Percentiles rank a stretch among this genome's conserved stretches.
Evolutionary conservation across 30 jellyfish, hydroid and myxozoan genomes (phyloP).

Genomic region (Aurelia sp.): DNA sequence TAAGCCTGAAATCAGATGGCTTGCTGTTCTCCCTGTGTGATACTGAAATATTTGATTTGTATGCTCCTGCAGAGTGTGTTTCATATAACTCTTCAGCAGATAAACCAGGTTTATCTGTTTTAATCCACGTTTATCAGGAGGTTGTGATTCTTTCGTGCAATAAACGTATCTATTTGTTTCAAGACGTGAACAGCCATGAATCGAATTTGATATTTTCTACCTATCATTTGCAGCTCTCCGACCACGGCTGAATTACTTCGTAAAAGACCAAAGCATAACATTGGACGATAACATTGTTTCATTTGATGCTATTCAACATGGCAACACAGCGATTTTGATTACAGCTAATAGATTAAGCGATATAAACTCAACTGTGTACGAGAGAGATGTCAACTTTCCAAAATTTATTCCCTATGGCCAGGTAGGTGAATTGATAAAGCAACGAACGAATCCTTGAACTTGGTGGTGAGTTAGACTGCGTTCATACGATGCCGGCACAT

Average conservation of each 20-base stretch:
- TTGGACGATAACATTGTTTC: constrained; percentile 27
- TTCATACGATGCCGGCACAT: no score
- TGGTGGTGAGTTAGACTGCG: not conserved
- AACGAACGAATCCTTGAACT: not conserved
- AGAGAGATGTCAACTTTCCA: not conserved
- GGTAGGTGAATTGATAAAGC: constrained; percentile 32
- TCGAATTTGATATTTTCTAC: not conserved
- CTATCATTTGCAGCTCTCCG: constrained; percentile 35
- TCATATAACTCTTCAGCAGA: no score
- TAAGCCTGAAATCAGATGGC: no score
- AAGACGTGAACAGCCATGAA: not conserved
- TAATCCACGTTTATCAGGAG: no score
- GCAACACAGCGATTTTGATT: constrained; percentile 30
- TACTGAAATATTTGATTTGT: no score
- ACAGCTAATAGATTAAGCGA: not conserved
- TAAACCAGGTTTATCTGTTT: no score
- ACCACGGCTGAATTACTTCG: constrained; percentile 59
- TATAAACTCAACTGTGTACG: constrained; percentile 43
- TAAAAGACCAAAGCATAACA: constrained; percentile 1
- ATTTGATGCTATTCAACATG: constrained; percentile 39
- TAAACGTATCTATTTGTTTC: not conserved
- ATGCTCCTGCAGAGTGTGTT: no score
- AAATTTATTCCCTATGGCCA: constrained; percentile 13
- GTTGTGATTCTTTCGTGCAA: no score
- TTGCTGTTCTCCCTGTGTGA: no score